Evolutionary conservation across 2,113 vertebrate genomes (phyloP).

Genomic region (Pterophyllum scalare): DNA sequence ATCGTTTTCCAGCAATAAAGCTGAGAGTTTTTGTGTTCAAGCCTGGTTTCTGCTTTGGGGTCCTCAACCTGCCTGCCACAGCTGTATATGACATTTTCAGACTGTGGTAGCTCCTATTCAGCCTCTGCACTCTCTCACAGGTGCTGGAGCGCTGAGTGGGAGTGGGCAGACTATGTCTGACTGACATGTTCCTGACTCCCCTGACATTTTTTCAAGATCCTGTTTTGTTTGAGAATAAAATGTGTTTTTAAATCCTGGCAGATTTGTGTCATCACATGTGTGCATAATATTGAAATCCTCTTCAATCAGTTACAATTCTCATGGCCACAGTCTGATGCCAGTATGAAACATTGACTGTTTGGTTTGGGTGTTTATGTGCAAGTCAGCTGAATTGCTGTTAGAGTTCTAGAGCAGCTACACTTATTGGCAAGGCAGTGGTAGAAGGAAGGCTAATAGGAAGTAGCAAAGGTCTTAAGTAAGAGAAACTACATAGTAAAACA

Average conservation of each 20-base stretch:
- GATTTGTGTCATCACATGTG: background rate
- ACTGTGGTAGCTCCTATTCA: background rate
- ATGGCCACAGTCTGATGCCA: background rate
- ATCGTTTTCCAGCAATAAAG: no score
- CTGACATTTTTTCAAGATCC: constrained; percentile 1
- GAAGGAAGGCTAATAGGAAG: background rate
- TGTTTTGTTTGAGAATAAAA: constrained; percentile 11
- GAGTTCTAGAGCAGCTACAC: background rate
- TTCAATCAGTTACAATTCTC: background rate
- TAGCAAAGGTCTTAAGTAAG: background rate
- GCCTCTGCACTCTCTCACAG: constrained; percentile 15
- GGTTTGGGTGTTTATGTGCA: background rate
- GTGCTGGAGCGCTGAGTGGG: constrained; percentile 3
- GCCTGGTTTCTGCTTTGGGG: no score
- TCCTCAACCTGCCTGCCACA: no score
- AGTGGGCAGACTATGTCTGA: constrained; percentile 14
- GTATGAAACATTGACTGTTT: background rate
- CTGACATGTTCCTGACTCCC: constrained; percentile 10
- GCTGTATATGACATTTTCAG: no score
- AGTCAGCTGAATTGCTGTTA: background rate
- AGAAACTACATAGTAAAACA: background rate
- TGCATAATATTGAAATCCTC: background rate
- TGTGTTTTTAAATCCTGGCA: constrained; percentile 5
- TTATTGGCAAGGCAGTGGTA: background rate
- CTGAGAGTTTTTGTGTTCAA: no score